Evolutionary conservation across 92 coral and sea anemone species (phyloP), one percentile per base, ranked within the genome.

Genomic region (Epizoanthus stellaris): DNA sequence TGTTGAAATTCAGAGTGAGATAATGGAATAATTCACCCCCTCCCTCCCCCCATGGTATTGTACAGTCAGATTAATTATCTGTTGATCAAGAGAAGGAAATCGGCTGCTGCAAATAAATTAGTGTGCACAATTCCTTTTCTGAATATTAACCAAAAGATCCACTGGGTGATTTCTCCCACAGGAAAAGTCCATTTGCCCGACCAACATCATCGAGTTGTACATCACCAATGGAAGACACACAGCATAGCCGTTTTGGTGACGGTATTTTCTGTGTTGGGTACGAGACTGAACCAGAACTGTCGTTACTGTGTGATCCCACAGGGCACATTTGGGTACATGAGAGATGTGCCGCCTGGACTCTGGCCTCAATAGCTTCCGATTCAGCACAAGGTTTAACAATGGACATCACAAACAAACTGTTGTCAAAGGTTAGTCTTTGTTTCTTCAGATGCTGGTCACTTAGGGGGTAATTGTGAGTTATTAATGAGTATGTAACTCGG

Each of bases 271-370:
- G 85, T 73, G 91, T 97, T 72, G 99, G 99, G 49, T 95, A 86
- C 74, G 92, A 81, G 38, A 86, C 59, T 70, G 92, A 93, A 73
- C 91, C 93, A 62, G 92, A 91, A 56, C 84, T 97, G 67, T 77
- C 90, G 67, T 93, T 91, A 23, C 86, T 93, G 43, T 88, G 95
- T 67, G 98, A 97, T 77, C 69, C 54, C 52, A 85, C 92, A 42
- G 99, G 99, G 21, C 91, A 85, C 68, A 88, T 97, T 40, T 97
- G 98, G 98, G 99, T 97, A 19, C 99, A 97, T 45, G 99, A 97
- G 75, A 93, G 87, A 72, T 97, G 99, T 88, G 99, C 99, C 0
- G 96, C 98, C 12, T 97, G 99, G 99, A 95, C 99, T 0, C 87
- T 95, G 43, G 90, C 99, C 16, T 85, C 98, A 52, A 67, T 94